These are phyloP conservation scores for Sialis fuliginosa DNA, from an alignment of 2,888 invertebrate genomes.

Conservation along the genomic window DNA sequence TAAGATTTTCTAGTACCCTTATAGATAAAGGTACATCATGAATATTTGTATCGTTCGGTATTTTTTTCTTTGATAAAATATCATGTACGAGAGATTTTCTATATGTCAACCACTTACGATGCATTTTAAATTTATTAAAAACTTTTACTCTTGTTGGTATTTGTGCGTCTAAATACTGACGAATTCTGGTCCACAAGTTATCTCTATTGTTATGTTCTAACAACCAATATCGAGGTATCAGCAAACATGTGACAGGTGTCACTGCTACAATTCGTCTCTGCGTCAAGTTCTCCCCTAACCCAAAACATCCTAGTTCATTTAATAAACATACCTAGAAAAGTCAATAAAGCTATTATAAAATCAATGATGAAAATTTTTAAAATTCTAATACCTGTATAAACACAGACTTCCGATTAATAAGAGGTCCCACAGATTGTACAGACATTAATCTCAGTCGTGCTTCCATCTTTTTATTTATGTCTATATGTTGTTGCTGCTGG, in stretches of 20 bases:
- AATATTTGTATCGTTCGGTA: slow-evolving; percentile 34
- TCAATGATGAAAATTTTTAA: too few species aligned
- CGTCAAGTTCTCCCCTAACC: slow-evolving; percentile 19
- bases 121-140: slow-evolving; percentile 33
- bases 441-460: too few species aligned
- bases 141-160: slow-evolving; percentile 37
- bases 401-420: too few species aligned
- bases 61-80: slow-evolving; percentile 28
- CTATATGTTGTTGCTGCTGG: too few species aligned
- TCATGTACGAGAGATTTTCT: slow-evolving; percentile 31
- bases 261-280: slow-evolving; percentile 21
- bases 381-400: too few species aligned
- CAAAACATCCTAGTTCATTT: slow-evolving; percentile 4
- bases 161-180: slow-evolving; percentile 37
- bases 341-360: too few species aligned
- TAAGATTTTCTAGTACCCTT: slow-evolving; percentile 35
- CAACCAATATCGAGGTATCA: slow-evolving; percentile 23
- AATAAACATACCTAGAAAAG: neutral
- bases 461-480: too few species aligned
- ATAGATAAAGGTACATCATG: slow-evolving; percentile 48
- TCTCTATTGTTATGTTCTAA: slow-evolving; percentile 33
- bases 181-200: slow-evolving; percentile 45
- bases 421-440: too few species aligned
- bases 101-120: slow-evolving; percentile 37
- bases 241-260: slow-evolving; percentile 18